These are phyloP conservation scores for Columba livia DNA, from an alignment of 2,113 vertebrate genomes.

Conservation along the genomic window DNA sequence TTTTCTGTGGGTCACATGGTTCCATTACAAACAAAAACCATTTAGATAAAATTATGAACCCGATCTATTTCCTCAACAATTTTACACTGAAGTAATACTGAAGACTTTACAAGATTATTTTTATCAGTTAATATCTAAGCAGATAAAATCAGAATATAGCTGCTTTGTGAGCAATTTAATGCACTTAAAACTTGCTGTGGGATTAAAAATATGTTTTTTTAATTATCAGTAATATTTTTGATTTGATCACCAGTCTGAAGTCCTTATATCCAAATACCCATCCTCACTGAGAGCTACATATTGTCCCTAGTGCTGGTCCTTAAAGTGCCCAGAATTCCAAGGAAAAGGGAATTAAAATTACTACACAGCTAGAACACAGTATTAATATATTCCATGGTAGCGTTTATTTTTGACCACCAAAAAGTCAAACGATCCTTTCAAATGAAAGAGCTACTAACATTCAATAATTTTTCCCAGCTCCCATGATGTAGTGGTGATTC, in stretches of 20 bases:
- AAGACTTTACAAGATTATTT: not conserved
- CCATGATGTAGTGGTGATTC: not conserved
- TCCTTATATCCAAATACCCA: not conserved
- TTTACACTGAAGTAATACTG: not conserved
- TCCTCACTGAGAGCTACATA: not conserved
- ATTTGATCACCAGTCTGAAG: not conserved
- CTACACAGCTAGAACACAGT: not conserved
- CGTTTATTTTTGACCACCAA: not conserved
- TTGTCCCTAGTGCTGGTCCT: not conserved
- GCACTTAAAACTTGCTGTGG: not conserved
- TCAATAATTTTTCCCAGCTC: not conserved
- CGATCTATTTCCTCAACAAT: not conserved
- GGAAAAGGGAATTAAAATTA: not conserved
- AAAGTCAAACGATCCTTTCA: not conserved
- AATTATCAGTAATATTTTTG: not conserved
- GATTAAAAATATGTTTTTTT: not conserved
- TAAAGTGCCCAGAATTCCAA: not conserved
- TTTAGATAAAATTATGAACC: slow-evolving; percentile 14
- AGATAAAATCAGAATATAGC: not conserved
- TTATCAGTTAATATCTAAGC: not conserved
- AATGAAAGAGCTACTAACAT: not conserved
- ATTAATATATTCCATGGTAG: not conserved
- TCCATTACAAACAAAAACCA: slow-evolving; percentile 50
- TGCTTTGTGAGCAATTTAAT: not conserved
- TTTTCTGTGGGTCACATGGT: slow-evolving; percentile 28